These are phyloP conservation scores for Dromius quadrimaculatus DNA, from an alignment of 2,888 invertebrate genomes.

Conservation along the genomic window DNA sequence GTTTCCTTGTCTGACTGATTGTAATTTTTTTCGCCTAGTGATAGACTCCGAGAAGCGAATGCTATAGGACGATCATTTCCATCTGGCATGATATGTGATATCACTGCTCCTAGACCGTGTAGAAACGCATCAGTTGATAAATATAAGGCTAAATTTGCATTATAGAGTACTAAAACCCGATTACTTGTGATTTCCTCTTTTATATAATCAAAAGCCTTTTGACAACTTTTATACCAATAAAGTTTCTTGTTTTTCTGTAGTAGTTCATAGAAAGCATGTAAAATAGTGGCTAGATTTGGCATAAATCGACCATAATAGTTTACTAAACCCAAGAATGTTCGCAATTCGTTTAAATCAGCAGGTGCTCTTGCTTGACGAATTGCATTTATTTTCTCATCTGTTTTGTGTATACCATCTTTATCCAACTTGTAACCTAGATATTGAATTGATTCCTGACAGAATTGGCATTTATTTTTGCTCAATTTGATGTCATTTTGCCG, in stretches of 20 bases:
- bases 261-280: conserved; percentile 31
- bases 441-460: conserved; percentile 52
- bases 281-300: conserved; percentile 35
- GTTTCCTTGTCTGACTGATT: conserved; percentile 6
- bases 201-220: conserved; percentile 47
- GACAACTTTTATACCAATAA: conserved; percentile 53
- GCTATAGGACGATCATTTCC: conserved; percentile 61
- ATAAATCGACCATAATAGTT: conserved; percentile 53
- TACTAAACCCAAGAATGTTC: conserved; percentile 53
- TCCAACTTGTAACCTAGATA: conserved; percentile 54
- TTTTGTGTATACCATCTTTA: conserved; percentile 41
- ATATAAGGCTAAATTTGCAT: conserved; percentile 56
- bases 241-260: conserved; percentile 45
- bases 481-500: conserved; percentile 51
- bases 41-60: conserved; percentile 51
- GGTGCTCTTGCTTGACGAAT: conserved; percentile 49
- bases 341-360: conserved; percentile 50
- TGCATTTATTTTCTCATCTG: conserved; percentile 50
- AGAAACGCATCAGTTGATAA: conserved; percentile 61
- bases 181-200: conserved; percentile 56
- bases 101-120: conserved; percentile 54
- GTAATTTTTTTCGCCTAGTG: conserved; percentile 4
- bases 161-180: conserved; percentile 56
- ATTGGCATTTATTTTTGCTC: conserved; percentile 54
- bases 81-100: conserved; percentile 57